Percentiles rank a stretch among this genome's conserved stretches.
These are phyloP conservation scores for Falco naumanni DNA, from an alignment of 2,797 vertebrate genomes.

Conservation along the genomic window DNA sequence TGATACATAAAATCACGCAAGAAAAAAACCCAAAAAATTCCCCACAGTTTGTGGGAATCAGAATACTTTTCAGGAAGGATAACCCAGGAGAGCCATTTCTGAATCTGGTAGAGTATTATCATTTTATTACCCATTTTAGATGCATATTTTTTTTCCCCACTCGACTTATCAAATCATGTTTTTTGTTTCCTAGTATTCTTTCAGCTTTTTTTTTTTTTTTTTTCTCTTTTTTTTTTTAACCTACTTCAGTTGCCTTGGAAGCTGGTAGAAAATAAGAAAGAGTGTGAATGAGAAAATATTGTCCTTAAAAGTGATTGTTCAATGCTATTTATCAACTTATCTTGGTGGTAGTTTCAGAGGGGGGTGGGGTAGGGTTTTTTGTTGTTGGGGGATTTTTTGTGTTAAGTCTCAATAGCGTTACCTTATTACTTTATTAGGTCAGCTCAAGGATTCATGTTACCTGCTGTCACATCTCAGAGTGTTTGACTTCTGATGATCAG, in stretches of 20 bases:
- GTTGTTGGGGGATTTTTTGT: background rate
- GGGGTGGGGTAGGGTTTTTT: background rate
- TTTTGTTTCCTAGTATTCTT: background rate
- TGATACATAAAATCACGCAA: background rate
- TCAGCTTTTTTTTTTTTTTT: background rate
- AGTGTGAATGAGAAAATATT: background rate
- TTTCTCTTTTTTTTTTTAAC: background rate
- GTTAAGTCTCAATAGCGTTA: background rate
- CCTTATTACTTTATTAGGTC: background rate
- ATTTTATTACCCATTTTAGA: background rate
- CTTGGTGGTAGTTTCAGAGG: background rate
- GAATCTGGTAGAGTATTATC: background rate
- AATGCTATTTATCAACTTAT: background rate
- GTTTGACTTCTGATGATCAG: background rate
- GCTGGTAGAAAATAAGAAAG: background rate
- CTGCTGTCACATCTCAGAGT: background rate
- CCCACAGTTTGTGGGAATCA: background rate
- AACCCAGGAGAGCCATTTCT: background rate
- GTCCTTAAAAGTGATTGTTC: background rate
- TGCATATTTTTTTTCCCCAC: background rate
- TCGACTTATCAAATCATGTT: background rate
- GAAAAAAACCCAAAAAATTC: background rate
- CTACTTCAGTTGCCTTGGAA: background rate
- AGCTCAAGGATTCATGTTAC: background rate
- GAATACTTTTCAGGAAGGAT: background rate